Evolutionary conservation across 2,113 vertebrate genomes (phyloP).

Genomic region (Dicaeum eximium): DNA sequence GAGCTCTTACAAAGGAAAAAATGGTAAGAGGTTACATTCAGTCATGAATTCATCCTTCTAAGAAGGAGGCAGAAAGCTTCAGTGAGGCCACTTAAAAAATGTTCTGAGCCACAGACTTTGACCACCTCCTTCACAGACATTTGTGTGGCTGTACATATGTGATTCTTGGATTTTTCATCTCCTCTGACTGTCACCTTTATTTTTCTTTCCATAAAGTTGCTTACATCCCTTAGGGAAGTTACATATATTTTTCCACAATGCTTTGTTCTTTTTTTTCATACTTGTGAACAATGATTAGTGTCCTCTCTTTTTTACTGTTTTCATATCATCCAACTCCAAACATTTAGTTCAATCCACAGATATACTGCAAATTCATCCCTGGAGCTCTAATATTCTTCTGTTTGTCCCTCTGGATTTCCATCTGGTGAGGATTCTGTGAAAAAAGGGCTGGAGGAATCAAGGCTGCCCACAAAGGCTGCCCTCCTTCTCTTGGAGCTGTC

Average conservation of each 20-base stretch:
- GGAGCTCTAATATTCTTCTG: background rate
- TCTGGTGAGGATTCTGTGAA: background rate
- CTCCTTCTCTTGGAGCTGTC: background rate
- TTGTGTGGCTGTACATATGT: accelerated
- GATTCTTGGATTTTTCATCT: background rate
- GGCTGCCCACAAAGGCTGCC: background rate
- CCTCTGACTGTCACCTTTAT: background rate
- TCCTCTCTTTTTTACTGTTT: background rate
- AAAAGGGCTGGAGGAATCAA: background rate
- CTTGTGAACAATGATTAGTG: background rate
- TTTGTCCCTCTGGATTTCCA: background rate
- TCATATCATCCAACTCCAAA: background rate
- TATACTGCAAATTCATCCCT: background rate
- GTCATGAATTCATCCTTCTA: background rate
- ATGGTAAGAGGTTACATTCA: background rate
- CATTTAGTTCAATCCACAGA: background rate
- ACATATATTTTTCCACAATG: background rate
- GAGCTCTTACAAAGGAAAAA: background rate
- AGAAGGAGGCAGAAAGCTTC: background rate
- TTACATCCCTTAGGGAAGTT: background rate
- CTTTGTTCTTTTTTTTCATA: background rate
- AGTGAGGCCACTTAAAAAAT: background rate
- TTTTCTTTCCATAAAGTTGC: background rate
- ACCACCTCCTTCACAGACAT: background rate
- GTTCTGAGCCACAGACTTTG: background rate